Base-by-base conservation (phyloP, 1,140 invertebrate genomes). In the Mactra quadrangularis region DNA sequence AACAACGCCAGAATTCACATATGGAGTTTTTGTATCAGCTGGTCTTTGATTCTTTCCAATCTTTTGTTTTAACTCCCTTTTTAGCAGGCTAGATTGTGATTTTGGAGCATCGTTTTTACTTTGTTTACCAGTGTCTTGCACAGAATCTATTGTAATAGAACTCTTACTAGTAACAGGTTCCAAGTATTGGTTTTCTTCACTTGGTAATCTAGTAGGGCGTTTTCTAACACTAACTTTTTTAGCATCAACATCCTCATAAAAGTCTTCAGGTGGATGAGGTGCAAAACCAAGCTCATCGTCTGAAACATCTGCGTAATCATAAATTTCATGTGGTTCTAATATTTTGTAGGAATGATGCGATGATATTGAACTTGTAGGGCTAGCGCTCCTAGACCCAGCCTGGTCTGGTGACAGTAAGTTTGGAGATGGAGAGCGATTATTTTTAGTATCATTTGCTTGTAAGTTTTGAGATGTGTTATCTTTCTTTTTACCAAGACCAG, bases 281-380 rank as follows among this genome's bases (percentile, higher is more conserved):
- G 29, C 29, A 11, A 33, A 6, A 31, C 11, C 45, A 15, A 64
- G 15, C 22, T 64, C 60, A 29, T n/a, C 38, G 45, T 68, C 64
- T 29, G 38, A 47, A 17, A 68, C 64, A 13, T 68, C 64, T 6
- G 64, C 64, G 22, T 68, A 68, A 22, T 68, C 64, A 33, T 68
- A 68, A 3, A 68, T 11, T 11, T 27, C 9, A 13, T 47, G 22
- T 15, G 22, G 3, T 31, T 68, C 64, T 25, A 50, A 31, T 17
- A 68, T 68, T 50, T 50, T 68, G 64, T 68, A 68, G 11, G 64
- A 68, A 68, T 68, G 64, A 47, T 68, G 27, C 9, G 64, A 68
- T 50, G 64, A 47, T 7, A 50, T 27, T 2, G 64, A 68, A 55
- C 25, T n/a, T 19, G n/a, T 19, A 19, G 45, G 38, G 22, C 45